These are phyloP conservation scores for Lasiurus cinereus DNA, from an alignment of 2,113 vertebrate species.

Conservation along the genomic window DNA sequence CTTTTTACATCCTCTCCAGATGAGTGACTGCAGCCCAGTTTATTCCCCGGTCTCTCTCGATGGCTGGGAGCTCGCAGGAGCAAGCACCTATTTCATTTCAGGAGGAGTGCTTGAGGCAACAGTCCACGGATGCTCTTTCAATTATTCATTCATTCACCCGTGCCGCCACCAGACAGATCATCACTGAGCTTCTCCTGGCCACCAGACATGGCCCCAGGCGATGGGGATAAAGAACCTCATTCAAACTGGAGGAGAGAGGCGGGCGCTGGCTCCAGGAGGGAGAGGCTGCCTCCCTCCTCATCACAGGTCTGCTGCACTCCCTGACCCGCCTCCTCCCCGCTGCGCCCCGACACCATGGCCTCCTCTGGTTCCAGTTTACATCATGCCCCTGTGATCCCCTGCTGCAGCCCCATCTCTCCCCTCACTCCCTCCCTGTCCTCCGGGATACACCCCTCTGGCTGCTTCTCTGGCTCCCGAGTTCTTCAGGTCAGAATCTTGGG, in stretches of 20 bases:
- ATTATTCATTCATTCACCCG: constrained; percentile 18
- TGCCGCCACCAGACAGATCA: background rate
- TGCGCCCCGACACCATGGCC: background rate
- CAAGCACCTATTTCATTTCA: background rate
- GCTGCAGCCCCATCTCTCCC: background rate
- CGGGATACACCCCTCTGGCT: accelerated
- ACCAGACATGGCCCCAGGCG: background rate
- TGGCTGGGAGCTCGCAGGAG: background rate
- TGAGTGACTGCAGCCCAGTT: background rate
- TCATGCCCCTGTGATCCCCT: background rate
- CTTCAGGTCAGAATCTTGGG: background rate
- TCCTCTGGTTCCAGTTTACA: background rate
- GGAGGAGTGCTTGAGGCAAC: background rate
- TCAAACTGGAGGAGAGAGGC: background rate
- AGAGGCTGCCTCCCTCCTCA: background rate
- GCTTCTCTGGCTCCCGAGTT: background rate
- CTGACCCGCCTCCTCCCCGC: accelerated
- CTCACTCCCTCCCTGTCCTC: background rate
- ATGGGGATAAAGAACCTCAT: background rate
- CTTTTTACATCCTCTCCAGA: background rate
- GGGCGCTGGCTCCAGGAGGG: background rate
- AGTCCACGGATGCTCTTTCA: background rate
- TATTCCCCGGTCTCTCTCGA: background rate
- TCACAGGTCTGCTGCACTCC: background rate
- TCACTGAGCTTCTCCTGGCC: background rate